phyloP scores from a whole-genome alignment of 2,888 invertebrate species.

The Caenorhabditis sp. region DNA sequence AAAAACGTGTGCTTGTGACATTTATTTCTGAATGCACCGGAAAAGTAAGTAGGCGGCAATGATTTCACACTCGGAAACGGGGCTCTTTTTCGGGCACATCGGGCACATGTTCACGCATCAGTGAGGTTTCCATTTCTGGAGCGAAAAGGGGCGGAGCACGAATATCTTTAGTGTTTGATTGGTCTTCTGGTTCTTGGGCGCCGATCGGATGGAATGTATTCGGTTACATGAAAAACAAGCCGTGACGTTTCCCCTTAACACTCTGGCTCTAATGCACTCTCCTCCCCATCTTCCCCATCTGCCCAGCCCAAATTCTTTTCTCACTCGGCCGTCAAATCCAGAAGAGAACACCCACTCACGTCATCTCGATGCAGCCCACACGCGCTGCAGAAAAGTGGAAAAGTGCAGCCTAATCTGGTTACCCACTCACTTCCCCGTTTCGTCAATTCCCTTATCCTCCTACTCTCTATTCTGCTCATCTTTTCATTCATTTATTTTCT shows the following conservation, averaged over 20 bases:
- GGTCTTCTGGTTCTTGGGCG: too few relatives aligned
- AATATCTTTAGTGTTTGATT: background rate
- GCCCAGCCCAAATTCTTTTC: background rate
- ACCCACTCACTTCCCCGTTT: conserved; percentile 14
- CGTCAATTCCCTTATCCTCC: background rate
- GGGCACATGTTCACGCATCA: conserved; percentile 51
- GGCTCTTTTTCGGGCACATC: conserved; percentile 15
- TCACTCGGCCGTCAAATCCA: background rate
- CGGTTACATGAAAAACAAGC: conserved; percentile 18
- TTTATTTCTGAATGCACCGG: conserved; percentile 28
- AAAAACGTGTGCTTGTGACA: conserved; percentile 23
- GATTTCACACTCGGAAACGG: conserved; percentile 49
- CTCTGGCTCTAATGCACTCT: background rate
- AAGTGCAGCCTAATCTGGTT: conserved; percentile 43
- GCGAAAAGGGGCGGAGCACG: conserved; percentile 7
- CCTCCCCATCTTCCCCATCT: background rate
- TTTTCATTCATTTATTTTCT: background rate
- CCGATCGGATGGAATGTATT: background rate
- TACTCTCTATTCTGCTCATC: conserved; percentile 10
- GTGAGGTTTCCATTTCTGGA: conserved; percentile 4
- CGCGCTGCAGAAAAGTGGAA: conserved; percentile 44
- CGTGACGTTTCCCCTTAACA: conserved; percentile 14
- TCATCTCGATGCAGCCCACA: conserved; percentile 44
- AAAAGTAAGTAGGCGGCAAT: conserved; percentile 33
- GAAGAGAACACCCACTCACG: conserved; percentile 27